Conservation (phyloP, 2,797 vertebrate species). For the Threskiornis aethiopicus region DNA sequence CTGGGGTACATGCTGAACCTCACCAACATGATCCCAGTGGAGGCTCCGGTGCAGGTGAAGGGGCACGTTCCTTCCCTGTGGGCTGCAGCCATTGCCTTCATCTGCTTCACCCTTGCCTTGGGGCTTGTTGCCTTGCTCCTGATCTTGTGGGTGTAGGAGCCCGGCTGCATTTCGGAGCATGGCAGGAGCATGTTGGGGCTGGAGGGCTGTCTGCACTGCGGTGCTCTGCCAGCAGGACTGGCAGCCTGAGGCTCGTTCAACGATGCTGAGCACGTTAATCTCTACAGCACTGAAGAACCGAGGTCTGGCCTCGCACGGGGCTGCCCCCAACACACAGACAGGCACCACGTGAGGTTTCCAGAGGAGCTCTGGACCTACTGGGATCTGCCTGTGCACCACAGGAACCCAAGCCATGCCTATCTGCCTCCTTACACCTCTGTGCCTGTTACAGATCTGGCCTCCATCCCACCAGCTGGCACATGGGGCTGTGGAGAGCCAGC, state of each 20-base stretch:
- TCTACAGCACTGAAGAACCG: neutral
- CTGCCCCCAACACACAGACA: neutral
- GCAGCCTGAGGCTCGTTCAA: neutral
- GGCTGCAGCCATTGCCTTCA: constrained; percentile 68
- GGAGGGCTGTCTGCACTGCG: rapidly evolving
- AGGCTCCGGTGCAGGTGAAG: constrained; percentile 31
- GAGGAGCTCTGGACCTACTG: neutral
- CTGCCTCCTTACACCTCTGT: neutral
- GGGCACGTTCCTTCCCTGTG: constrained; percentile 65
- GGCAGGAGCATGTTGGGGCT: rapidly evolving
- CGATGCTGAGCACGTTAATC: neutral
- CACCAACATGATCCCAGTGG: constrained; percentile 73
- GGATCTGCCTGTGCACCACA: neutral
- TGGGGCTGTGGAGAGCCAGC: neutral
- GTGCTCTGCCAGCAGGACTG: neutral
- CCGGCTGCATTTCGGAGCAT: rapidly evolving
- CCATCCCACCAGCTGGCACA: rapidly evolving
- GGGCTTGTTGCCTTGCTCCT: constrained; percentile 47
- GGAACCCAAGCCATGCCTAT: neutral
- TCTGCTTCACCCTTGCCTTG: constrained; percentile 59
- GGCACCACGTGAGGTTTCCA: neutral
- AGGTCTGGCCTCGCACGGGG: neutral
- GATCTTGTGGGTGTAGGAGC: neutral
- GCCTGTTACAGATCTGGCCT: neutral
- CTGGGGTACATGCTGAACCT: constrained; percentile 83